Evolutionary conservation across 2,888 invertebrate genomes (phyloP).

Genomic region (Hydriomena furcata): DNA sequence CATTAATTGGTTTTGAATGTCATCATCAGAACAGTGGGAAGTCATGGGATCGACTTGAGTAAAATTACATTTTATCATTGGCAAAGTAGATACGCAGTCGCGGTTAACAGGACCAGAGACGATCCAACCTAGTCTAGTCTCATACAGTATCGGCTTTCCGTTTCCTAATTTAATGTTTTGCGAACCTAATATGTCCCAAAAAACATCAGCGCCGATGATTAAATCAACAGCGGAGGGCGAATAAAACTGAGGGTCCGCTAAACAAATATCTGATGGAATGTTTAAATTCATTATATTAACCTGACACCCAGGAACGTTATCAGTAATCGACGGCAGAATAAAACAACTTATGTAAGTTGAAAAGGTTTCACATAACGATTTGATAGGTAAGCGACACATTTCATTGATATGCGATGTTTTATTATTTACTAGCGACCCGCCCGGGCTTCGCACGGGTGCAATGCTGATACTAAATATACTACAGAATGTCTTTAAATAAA

Average conservation of each 20-base stretch:
- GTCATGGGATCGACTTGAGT: conserved; percentile 6
- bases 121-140: conserved; percentile 25
- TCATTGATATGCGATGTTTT: not conserved
- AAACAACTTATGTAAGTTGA: not conserved
- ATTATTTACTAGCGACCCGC: too few species aligned
- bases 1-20: conserved; percentile 10
- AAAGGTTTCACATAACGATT: not conserved
- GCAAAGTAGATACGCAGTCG: conserved; percentile 1
- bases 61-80: conserved; percentile 21
- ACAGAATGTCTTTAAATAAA: too few species aligned
- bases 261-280: conserved; percentile 3
- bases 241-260: conserved; percentile 13
- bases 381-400: conserved; percentile 1
- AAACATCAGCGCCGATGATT: conserved; percentile 7
- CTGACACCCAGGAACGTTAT: conserved; percentile 1
- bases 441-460: too few species aligned
- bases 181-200: conserved; percentile 17
- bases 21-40: conserved; percentile 8
- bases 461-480: too few species aligned
- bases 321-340: conserved; percentile 17
- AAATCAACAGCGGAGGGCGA: conserved; percentile 3
- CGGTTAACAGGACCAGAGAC: conserved; percentile 22
- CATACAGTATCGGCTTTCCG: conserved; percentile 10
- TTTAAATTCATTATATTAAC: conserved; percentile 9
- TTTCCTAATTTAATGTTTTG: conserved; percentile 14